Percentiles rank a stretch among this genome's conserved stretches.
phyloP scores from a whole-genome alignment of 2,113 vertebrate species.

The Dissostichus mawsoni region DNA sequence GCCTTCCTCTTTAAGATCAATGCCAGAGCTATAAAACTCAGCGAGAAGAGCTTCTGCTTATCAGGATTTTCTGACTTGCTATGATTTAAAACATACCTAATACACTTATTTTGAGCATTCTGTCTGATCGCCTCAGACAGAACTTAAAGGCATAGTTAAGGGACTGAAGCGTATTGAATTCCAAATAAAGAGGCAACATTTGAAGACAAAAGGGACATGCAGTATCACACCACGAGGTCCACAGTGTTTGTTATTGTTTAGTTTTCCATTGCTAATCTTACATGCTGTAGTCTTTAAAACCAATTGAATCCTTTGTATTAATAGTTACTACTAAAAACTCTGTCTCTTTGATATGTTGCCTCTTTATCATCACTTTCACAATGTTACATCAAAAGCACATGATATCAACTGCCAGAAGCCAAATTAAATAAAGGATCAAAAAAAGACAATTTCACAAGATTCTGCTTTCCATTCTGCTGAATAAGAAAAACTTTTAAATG shows the following conservation, averaged over 20 bases:
- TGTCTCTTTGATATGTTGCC: conserved; percentile 49
- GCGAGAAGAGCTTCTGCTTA: background rate
- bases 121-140: background rate
- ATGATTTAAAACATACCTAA: background rate
- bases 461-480: conserved; percentile 50
- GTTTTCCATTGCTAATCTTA: background rate
- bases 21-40: background rate
- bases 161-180: conserved; percentile 7
- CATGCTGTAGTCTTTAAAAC: background rate
- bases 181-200: conserved; percentile 53
- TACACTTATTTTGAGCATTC: background rate
- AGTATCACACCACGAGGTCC: background rate
- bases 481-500: background rate
- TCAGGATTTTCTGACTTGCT: background rate
- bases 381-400: conserved; percentile 28
- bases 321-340: background rate
- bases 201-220: conserved; percentile 7
- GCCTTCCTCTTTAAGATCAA: background rate
- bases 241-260: background rate
- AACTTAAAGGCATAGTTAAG: conserved; percentile 1
- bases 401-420: conserved; percentile 24
- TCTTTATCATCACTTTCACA: conserved; percentile 33
- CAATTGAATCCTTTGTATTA: background rate
- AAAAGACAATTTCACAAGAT: conserved; percentile 17
- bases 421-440: background rate